Evolutionary conservation across 2,113 vertebrate genomes (phyloP).

Genomic region (Syrmaticus mikado): DNA sequence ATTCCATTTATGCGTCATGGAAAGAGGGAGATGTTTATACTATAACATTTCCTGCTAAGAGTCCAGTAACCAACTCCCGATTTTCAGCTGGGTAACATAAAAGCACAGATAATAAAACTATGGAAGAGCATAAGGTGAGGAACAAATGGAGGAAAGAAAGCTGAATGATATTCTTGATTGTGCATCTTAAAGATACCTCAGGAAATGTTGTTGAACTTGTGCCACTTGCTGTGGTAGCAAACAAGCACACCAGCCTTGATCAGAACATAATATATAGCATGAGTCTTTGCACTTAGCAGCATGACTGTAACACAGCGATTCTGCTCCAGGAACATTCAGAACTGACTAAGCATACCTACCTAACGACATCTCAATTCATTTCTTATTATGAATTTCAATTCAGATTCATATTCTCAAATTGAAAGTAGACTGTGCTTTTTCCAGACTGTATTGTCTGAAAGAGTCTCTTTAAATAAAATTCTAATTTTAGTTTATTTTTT

Average conservation of each 20-base stretch:
- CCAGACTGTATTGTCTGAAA: background rate
- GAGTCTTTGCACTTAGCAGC: background rate
- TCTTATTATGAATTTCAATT: background rate
- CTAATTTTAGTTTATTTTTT: background rate
- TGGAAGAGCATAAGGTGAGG: background rate
- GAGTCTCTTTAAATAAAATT: background rate
- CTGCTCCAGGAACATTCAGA: background rate
- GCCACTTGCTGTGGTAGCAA: rapidly evolving
- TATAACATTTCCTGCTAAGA: background rate
- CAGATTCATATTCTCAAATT: background rate
- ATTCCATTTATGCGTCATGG: background rate
- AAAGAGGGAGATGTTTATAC: background rate
- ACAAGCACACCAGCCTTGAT: background rate
- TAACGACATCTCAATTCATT: background rate
- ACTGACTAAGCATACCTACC: background rate
- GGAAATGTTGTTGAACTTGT: background rate
- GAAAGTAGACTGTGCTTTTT: background rate
- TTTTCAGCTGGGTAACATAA: background rate
- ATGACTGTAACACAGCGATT: background rate
- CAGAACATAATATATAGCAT: background rate
- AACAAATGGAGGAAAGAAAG: background rate
- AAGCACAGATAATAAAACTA: background rate
- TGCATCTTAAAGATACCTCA: background rate
- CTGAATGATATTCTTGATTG: background rate
- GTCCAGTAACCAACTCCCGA: background rate